These are phyloP conservation scores for Pterophyllum scalare DNA, from an alignment of 2,113 vertebrate species.

Conservation along the genomic window DNA sequence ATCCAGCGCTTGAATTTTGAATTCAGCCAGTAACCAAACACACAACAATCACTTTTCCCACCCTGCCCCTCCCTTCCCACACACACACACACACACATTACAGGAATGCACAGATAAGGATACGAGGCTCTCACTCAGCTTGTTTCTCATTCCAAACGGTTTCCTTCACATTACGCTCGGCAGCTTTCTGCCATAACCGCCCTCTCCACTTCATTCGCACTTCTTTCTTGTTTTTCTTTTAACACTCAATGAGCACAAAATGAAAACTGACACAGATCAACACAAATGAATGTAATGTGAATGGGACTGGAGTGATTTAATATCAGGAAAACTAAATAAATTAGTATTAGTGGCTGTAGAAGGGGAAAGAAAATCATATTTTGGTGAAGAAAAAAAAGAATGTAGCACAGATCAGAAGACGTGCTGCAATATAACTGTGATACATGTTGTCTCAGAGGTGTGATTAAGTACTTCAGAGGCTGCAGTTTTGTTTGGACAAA, in stretches of 20 bases:
- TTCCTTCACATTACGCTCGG: conserved; percentile 14
- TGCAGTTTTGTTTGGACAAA: background rate
- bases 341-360: background rate
- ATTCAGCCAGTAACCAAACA: conserved; percentile 70
- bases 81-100: conserved; percentile 45
- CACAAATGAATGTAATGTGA: background rate
- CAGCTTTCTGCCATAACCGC: conserved; percentile 7
- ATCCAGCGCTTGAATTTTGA: conserved; percentile 56
- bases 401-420: background rate
- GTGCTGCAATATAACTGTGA: background rate
- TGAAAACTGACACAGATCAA: background rate
- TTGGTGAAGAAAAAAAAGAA: background rate
- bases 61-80: conserved; percentile 60
- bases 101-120: conserved; percentile 83
- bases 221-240: background rate
- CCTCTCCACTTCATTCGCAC: background rate
- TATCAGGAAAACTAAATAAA: background rate
- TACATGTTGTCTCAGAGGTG: background rate
- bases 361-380: background rate
- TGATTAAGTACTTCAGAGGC: background rate
- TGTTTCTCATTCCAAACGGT: conserved; percentile 58
- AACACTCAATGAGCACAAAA: background rate
- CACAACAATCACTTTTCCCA: conserved; percentile 65
- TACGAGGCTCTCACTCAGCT: conserved; percentile 49
- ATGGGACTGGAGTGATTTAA: background rate